These are phyloP conservation scores for Epinephelus lanceolatus DNA, from an alignment of 2,113 vertebrate species.

Conservation along the genomic window DNA sequence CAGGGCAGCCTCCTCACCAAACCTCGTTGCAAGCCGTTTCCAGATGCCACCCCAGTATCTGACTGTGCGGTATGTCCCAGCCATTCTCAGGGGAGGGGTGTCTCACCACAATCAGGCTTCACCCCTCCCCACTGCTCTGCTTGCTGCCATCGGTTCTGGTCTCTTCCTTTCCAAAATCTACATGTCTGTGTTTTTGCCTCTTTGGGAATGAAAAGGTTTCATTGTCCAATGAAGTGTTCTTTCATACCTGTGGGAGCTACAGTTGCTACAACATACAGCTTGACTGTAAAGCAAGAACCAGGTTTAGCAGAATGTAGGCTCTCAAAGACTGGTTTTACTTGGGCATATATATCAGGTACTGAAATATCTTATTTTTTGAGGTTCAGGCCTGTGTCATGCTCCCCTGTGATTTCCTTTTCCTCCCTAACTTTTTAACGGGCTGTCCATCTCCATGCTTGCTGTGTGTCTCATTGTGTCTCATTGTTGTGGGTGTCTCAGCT, in stretches of 20 bases:
- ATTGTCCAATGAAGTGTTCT: constrained; percentile 31
- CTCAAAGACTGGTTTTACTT: constrained; percentile 15
- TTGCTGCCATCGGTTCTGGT: constrained; percentile 65
- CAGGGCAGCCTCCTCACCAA: constrained; percentile 89
- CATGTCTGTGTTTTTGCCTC: constrained; percentile 41
- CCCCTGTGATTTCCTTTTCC: constrained; percentile 51
- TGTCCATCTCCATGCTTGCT: constrained; percentile 57
- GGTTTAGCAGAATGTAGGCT: background rate
- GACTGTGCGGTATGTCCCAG: constrained; percentile 89
- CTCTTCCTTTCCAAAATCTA: constrained; percentile 51
- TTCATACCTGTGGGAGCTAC: constrained; percentile 21
- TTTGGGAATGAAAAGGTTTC: constrained; percentile 34
- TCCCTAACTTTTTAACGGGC: constrained; percentile 44
- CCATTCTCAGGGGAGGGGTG: constrained; percentile 68
- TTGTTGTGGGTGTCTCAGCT: constrained; percentile 50
- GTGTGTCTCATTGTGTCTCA: constrained; percentile 57
- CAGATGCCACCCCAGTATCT: constrained; percentile 86
- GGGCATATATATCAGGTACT: background rate
- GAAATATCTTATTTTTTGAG: background rate
- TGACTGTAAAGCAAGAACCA: background rate
- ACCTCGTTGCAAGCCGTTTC: constrained; percentile 87
- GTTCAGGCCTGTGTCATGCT: constrained; percentile 22
- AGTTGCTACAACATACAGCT: background rate
- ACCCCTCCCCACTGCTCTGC: constrained; percentile 42
- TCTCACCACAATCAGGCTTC: constrained; percentile 65